Base-by-base conservation (phyloP, 2,797 vertebrate genomes). In the Basileuterus tristriatus region DNA sequence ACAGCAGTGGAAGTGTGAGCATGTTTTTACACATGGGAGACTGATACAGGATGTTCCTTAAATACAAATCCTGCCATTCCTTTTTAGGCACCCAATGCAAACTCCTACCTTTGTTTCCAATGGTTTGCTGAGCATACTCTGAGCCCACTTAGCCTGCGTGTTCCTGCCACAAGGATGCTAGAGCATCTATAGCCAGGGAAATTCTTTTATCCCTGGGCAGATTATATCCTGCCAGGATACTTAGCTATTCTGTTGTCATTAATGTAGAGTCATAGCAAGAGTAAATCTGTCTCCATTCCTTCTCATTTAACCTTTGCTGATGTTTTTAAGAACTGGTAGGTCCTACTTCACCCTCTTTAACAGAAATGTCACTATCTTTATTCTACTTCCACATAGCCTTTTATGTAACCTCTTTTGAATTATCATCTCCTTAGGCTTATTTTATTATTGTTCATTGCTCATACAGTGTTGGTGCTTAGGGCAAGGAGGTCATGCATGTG, bases 21-120 rank as follows among this genome's bases (percentile, higher is more conserved):
- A 32, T 84, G 91, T 89, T 89, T 84, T 96, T 94, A 90, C 87
- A 92, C 75, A 69, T 94, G 90, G 83, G 80, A 83, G 46, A 94
- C 84, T 63, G 80, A 85, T 90, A 89, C 67, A 59, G 94, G 85
- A 93, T 71, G 65, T 92, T 96, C 82, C 83, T 92, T 89, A 88
- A 96, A 83, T 67, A 83, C 69, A 93, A 59, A 71, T 86, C 41
- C 64, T 60, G 36, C 15, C 2, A 0, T 91, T 64, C 47, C 63
- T 65, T 85, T 93, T 75, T 44, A n/a, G 9, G 59, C 32, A 12
- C 52, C 36, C 17, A 2, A 24, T 43, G 23, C 47, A 67, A 87
- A 52, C 67, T 90, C 72, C 86, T 75, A 69, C 75, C 75, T 90
- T 93, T 94, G 43, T 83, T 91, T 82, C 56, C 63, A 47, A 5